Base-by-base conservation (phyloP, 2,113 vertebrate genomes). In the Gobio gobio region DNA sequence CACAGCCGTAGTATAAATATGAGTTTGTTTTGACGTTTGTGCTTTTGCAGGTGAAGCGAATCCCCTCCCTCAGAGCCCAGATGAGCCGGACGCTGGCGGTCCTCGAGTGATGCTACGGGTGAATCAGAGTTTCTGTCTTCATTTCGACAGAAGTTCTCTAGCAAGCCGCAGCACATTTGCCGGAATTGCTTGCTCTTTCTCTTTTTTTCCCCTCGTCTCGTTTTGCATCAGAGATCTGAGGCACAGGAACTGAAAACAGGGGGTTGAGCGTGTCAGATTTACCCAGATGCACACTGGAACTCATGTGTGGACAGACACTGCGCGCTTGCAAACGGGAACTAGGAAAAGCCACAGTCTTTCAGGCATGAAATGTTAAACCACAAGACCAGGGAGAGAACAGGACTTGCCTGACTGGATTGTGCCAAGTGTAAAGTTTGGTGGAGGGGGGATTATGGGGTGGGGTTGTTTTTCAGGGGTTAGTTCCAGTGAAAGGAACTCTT, bases 191-290 rank as follows among this genome's bases (percentile, higher is more conserved):
- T 24, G 18, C 9, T 40, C 77, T 66, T 24, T 83, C 47, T 63
- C 16, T 75, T 33, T 47, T 18, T 20, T 22, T 9, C 1, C 36
- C 24, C 49, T 64, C 6, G 22, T 75, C 64, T 74, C 36, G 20
- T 72, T 70, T 43, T 82, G 29, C 84, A 74, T 86, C 79, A 89
- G 36, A 78, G 40, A 2, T 24, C 43, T 49, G 22, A 61, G 49
- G 51, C 29, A 88, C 64, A 87, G 89, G 86, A 90, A 90, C 86
- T 75, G 89, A 90, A 68, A 88, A 78, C 24, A 84, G 59, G 29
- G 76, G 82, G 51, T 78, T 80, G 43, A 79, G 66, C 24, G 40
- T 51, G 49, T 82, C 20, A 66, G 70, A 29, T 33, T n/a, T 72
- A 26, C 70, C 24, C 68, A 82, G 61, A 82, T 24, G 29, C 70